Conservation (phyloP, 2,888 invertebrate species). For the Drosophila neutralis region DNA sequence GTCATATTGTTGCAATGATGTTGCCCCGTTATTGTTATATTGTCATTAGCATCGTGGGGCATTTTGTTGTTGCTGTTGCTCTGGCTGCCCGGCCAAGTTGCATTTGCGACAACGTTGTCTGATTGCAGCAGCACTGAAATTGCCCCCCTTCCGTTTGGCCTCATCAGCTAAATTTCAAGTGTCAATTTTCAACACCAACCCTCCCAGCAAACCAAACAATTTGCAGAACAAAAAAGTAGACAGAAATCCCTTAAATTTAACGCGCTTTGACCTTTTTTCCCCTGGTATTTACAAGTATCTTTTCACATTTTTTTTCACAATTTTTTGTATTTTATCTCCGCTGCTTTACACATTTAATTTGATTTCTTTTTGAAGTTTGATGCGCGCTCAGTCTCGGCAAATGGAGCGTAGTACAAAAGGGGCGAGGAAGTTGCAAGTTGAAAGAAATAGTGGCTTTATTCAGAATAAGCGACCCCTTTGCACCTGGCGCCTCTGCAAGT, state of each 20-base stretch:
- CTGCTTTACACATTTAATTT: conserved; percentile 76
- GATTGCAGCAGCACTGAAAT: conserved; percentile 61
- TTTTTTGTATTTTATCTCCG: conserved; percentile 52
- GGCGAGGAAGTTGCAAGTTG: background rate
- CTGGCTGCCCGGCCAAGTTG: conserved; percentile 32
- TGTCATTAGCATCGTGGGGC: conserved; percentile 62
- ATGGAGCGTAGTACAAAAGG: conserved; percentile 22
- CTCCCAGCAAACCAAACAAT: conserved; percentile 27
- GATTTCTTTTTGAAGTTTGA: conserved; percentile 78
- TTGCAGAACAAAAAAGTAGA: conserved; percentile 44
- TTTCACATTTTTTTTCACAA: conserved; percentile 46
- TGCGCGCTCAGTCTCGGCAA: conserved; percentile 47
- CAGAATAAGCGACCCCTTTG: background rate
- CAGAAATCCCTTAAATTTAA: conserved; percentile 68
- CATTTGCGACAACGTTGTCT: conserved; percentile 67
- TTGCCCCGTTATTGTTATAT: conserved; percentile 70
- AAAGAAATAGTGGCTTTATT: background rate
- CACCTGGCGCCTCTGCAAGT: conserved; percentile 24
- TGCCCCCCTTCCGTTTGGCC: background rate
- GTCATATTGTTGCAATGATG: conserved; percentile 70
- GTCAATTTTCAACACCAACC: conserved; percentile 78
- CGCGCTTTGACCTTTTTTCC: conserved; percentile 75
- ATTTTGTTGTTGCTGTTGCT: conserved; percentile 7
- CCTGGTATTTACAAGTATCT: conserved; percentile 63
- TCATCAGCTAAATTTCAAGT: conserved; percentile 64